phyloP scores from a whole-genome alignment of 2,113 vertebrate species.

The Gasterosteus nipponicus region DNA sequence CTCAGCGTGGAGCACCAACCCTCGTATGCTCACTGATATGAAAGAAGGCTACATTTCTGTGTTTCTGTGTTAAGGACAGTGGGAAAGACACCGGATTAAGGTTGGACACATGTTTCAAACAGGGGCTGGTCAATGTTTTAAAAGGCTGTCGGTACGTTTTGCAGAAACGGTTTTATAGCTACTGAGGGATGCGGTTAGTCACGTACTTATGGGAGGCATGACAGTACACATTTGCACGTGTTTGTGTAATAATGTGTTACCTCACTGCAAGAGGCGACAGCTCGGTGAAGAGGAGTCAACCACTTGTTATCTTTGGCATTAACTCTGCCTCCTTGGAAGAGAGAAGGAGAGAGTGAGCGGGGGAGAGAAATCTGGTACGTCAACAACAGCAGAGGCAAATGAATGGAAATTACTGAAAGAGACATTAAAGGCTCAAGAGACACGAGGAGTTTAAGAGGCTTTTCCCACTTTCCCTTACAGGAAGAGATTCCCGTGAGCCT shows the following conservation, averaged over 20 bases:
- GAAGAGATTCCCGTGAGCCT: neutral
- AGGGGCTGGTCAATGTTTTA: neutral
- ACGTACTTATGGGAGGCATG: neutral
- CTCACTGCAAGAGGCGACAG: slow-evolving; percentile 98
- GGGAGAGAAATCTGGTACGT: slow-evolving; percentile 17
- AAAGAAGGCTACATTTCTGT: neutral
- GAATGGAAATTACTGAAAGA: neutral
- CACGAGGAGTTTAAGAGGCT: neutral
- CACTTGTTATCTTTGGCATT: slow-evolving; percentile 99
- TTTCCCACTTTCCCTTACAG: neutral
- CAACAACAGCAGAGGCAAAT: slow-evolving; percentile 5
- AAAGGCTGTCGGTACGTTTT: neutral
- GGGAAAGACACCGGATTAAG: neutral
- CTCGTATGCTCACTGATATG: neutral
- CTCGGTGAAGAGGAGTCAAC: slow-evolving; percentile 99
- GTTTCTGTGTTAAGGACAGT: neutral
- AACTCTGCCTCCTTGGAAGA: slow-evolving; percentile 91
- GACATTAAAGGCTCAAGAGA: neutral
- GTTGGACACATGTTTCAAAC: neutral
- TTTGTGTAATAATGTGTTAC: slow-evolving; percentile 76
- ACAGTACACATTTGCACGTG: slow-evolving; percentile 8
- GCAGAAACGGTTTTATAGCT: neutral
- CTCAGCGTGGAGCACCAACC: neutral
- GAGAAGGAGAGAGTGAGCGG: neutral
- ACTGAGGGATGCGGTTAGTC: neutral